phyloP scores from a whole-genome alignment of 2,888 invertebrate genomes.

The Stegana nigrithorax region DNA sequence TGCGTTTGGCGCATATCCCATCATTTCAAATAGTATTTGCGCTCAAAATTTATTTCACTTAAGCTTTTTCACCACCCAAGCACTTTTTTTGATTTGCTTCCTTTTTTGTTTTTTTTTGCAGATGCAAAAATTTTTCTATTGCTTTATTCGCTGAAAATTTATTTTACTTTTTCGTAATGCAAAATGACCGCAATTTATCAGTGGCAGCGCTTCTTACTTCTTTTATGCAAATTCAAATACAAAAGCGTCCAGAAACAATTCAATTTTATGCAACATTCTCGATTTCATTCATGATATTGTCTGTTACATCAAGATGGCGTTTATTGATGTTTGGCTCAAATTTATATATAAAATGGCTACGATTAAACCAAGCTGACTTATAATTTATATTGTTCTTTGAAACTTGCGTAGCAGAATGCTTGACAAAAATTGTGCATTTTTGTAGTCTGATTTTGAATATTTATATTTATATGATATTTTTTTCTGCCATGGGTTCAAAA shows the following conservation, averaged over 20 bases:
- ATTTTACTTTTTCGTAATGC: too few relatives aligned
- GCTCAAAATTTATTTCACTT: too few relatives aligned
- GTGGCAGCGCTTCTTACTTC: not conserved
- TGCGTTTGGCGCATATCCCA: not conserved
- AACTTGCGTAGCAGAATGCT: too few relatives aligned
- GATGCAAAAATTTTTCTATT: too few relatives aligned
- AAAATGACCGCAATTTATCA: constrained; percentile 7
- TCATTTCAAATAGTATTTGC: not conserved
- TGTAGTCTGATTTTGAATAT: too few relatives aligned
- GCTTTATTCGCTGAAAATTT: too few relatives aligned
- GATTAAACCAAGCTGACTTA: too few relatives aligned
- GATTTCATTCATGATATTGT: constrained; percentile 9
- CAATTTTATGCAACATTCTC: not conserved
- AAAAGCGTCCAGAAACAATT: constrained; percentile 1
- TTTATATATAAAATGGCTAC: not conserved
- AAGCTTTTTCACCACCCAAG: not conserved
- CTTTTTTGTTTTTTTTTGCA: not conserved
- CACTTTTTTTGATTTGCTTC: not conserved
- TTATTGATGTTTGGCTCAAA: not conserved
- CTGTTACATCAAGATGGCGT: not conserved
- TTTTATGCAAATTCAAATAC: too few relatives aligned
- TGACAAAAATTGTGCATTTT: too few relatives aligned
- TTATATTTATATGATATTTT: too few relatives aligned
- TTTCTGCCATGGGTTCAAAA: too few relatives aligned
- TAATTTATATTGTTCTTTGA: too few relatives aligned